Conservation (phyloP, 2,888 invertebrate genomes). For the Drosophila seclusa region DNA sequence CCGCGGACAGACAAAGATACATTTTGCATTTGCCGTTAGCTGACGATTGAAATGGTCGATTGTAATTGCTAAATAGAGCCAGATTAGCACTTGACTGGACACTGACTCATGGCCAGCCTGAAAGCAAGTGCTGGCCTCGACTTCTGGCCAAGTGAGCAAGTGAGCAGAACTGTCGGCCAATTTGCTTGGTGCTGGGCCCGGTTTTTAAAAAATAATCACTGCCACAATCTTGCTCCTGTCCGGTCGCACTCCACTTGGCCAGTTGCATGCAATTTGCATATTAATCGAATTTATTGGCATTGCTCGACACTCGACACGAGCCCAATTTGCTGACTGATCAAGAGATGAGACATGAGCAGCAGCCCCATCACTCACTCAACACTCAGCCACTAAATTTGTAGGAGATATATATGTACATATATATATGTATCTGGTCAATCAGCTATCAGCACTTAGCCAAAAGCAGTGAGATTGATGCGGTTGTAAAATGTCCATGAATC, state of each 20-base stretch:
- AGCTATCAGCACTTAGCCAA: constrained; percentile 68
- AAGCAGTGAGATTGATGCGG: constrained; percentile 63
- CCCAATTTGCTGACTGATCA: constrained; percentile 1
- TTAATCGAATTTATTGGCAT: constrained; percentile 68
- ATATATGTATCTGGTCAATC: constrained; percentile 37
- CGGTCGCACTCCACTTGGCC: not conserved
- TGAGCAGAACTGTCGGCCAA: constrained; percentile 30
- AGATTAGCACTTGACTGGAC: constrained; percentile 23
- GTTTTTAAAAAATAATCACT: not conserved
- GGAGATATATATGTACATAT: not conserved
- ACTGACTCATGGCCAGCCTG: constrained; percentile 38
- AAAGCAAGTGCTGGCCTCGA: constrained; percentile 2
- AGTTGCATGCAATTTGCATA: constrained; percentile 67
- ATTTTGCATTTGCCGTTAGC: constrained; percentile 29
- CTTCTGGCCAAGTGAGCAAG: constrained; percentile 42
- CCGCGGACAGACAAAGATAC: constrained; percentile 16
- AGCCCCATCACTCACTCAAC: constrained; percentile 49
- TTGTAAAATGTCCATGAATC: constrained; percentile 44
- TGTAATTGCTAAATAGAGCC: constrained; percentile 24
- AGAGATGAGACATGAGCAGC: constrained; percentile 11
- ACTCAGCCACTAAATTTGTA: constrained; percentile 27
- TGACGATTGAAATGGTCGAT: constrained; percentile 18
- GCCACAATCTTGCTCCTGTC: not conserved
- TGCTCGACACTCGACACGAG: constrained; percentile 44
- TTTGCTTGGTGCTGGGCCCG: constrained; percentile 2